Evolutionary conservation across 2,888 invertebrate genomes (phyloP).

Genomic region (Sympetrum striolatum): DNA sequence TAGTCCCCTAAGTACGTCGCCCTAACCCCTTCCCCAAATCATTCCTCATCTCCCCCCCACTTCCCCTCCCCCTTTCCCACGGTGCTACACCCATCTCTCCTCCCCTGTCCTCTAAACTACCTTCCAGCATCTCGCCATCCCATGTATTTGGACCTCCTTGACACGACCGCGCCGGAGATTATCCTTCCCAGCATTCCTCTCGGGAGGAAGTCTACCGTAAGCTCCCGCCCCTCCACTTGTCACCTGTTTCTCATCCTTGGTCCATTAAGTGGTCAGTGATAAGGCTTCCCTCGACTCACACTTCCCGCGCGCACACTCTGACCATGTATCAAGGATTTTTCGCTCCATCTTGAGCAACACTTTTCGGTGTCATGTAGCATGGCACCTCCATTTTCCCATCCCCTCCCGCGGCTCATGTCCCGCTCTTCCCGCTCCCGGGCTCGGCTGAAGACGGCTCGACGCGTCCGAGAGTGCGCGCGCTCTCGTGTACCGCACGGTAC

Average conservation of each 20-base stretch:
- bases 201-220: constrained; percentile 39
- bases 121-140: background rate
- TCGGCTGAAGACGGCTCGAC: background rate
- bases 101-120: background rate
- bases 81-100: background rate
- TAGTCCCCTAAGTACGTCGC: background rate
- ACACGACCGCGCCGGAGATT: constrained; percentile 31
- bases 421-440: constrained; percentile 1
- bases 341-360: constrained; percentile 36
- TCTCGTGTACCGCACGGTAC: background rate
- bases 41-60: background rate
- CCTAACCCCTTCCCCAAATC: background rate
- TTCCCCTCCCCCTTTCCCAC: background rate
- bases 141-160: constrained; percentile 30
- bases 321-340: constrained; percentile 25
- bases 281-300: background rate
- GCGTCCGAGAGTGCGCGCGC: background rate
- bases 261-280: constrained; percentile 43
- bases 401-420: background rate
- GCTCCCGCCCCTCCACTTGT: background rate
- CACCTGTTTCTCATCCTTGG: constrained; percentile 32
- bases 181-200: constrained; percentile 26
- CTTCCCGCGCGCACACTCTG: constrained; percentile 29
- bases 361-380: constrained; percentile 42
- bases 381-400: constrained; percentile 31